phyloP scores from a whole-genome alignment of 2,797 vertebrate species.

The Benthosema pterotum region DNA sequence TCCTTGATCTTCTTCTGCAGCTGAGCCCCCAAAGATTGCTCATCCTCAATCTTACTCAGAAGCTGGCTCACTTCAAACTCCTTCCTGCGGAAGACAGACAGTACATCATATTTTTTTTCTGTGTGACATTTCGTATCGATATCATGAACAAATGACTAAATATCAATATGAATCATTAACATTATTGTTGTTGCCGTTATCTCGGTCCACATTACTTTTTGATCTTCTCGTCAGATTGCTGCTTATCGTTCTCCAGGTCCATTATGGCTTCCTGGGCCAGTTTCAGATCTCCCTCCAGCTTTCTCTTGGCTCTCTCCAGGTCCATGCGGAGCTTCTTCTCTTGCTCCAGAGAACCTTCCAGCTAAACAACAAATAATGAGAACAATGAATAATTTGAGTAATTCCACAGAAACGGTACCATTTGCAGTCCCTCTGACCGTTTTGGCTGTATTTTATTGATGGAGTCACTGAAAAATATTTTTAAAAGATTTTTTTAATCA shows the following conservation, averaged over 20 bases:
- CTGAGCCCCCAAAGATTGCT: slow-evolving; percentile 69
- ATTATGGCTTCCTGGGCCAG: no score
- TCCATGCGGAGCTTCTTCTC: slow-evolving; percentile 86
- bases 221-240: slow-evolving; percentile 84
- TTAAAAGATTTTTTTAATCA: no score
- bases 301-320: slow-evolving; percentile 84
- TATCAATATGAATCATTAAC: no score
- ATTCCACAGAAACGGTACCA: no score
- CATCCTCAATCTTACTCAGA: slow-evolving; percentile 52
- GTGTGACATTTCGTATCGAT: not conserved
- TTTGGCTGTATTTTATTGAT: no score
- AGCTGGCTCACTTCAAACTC: slow-evolving; percentile 87
- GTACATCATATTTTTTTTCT: not conserved
- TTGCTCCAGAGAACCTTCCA: slow-evolving; percentile 85
- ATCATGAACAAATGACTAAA: no score
- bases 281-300: slow-evolving; percentile 73
- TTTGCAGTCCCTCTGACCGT: no score
- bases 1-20: slow-evolving; percentile 81
- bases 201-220: slow-evolving; percentile 75
- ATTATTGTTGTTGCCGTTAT: no score
- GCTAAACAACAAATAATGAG: slow-evolving; percentile 55
- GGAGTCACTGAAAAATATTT: no score
- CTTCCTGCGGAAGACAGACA: slow-evolving; percentile 76
- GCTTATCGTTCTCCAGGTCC: slow-evolving; percentile 38
- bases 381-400: no score